Evolutionary conservation across 1,140 invertebrate species (phyloP), one percentile per base, ranked within the genome.

Genomic region (Muscidifurax raptorellus): DNA sequence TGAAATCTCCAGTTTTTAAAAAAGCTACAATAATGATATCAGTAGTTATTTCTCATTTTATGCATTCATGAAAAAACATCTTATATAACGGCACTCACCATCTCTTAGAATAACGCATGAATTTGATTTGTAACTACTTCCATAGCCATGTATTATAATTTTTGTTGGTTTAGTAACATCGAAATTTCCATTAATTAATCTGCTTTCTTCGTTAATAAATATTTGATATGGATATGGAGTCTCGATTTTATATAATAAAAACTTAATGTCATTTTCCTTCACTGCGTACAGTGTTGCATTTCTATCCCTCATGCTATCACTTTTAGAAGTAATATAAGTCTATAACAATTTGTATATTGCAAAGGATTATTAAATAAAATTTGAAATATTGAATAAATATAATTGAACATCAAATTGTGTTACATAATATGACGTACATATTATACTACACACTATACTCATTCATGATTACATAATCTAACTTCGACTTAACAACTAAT

Each of bases 1-100:
- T 83, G 27, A 78, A 83, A 78, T 83, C 40, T 30, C 74, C 82
- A 30, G 5, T 71, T 32, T 78, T 64, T 28, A 83, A 78, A 6
- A 78, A 78, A 52, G 82, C 82, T 83, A 36, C 1, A 44, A 82
- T 59, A n/a, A 12, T 36, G 15, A 69, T 25, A 36, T 28, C 10
- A 67, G 15, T 67, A 25, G 18, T 12, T 67, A 9, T 67, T 27
- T 15, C n/a, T 64, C 59, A 25, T 67, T 67, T 67, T 9, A 67
- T 27, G 5, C 0, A 32, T 32, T 18, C 5, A 22, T 32, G 30
- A 32, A 52, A 52, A 18, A 3, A 2, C 18, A 22, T 18, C 18
- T 52, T 52, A 12, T 4, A 52, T 22, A 15, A 18, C 13, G 47
- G 47, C 9, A 67, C 64, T 80, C 25, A 80, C 79, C 66, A 30